phyloP scores from a whole-genome alignment of 2,888 invertebrate species.

The Drosophila parthenogenetica region DNA sequence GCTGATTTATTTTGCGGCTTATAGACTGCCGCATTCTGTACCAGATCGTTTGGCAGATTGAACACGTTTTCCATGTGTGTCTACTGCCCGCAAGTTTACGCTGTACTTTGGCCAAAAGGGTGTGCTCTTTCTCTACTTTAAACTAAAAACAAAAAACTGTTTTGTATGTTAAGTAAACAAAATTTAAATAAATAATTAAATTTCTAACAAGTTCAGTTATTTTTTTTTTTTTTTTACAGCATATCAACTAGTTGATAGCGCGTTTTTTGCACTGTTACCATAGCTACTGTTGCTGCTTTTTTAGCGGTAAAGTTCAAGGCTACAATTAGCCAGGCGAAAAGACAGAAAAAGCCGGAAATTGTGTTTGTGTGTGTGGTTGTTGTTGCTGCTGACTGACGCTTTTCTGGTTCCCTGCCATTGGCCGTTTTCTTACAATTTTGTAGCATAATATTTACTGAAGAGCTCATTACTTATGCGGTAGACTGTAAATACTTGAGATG shows the following conservation, averaged over 20 bases:
- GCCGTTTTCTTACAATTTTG: slow-evolving; percentile 21
- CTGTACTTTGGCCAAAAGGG: background rate
- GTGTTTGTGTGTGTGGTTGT: background rate
- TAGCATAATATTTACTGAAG: slow-evolving; percentile 41
- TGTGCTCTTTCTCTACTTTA: background rate
- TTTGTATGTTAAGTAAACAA: too few species aligned
- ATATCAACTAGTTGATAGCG: slow-evolving; percentile 17
- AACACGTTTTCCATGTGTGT: slow-evolving; percentile 44
- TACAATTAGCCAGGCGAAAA: slow-evolving; percentile 42
- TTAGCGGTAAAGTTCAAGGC: slow-evolving; percentile 59
- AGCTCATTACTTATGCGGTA: slow-evolving; percentile 26
- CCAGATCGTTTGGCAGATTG: slow-evolving; percentile 45
- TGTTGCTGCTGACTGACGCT: slow-evolving; percentile 16
- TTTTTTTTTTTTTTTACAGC: too few species aligned
- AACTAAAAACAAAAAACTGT: too few species aligned
- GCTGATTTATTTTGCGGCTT: slow-evolving; percentile 45
- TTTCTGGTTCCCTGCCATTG: slow-evolving; percentile 18
- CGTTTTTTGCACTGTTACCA: background rate
- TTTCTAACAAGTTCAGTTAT: too few species aligned
- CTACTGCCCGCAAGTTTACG: slow-evolving; percentile 10
- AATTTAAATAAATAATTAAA: background rate
- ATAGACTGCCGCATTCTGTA: slow-evolving; percentile 28
- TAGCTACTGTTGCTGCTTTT: background rate
- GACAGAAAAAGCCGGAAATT: slow-evolving; percentile 32
- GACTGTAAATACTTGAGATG: slow-evolving; percentile 12